phyloP scores from a whole-genome alignment of 2,797 vertebrate species.

The Onychomys leucogaster region DNA sequence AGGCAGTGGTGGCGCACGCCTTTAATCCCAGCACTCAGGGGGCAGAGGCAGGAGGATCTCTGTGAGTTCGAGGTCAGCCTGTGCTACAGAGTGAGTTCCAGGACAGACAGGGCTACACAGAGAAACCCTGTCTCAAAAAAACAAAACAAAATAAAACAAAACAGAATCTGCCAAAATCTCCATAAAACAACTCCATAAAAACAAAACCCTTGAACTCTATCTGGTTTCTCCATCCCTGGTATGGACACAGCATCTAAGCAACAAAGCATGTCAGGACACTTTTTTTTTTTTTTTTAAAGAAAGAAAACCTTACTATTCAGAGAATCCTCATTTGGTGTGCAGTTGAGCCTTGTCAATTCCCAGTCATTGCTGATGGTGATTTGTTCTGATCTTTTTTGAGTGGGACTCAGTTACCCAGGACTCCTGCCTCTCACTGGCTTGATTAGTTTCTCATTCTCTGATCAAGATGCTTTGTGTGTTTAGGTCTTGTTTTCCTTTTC shows the following conservation, averaged over 20 bases:
- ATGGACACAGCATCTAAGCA: conserved; percentile 11
- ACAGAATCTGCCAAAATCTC: conserved; percentile 7
- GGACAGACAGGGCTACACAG: too few relatives aligned
- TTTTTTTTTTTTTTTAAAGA: background rate
- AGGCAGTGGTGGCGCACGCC: too few relatives aligned
- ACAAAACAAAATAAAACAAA: too few relatives aligned
- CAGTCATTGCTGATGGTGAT: background rate
- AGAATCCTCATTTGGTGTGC: conserved; percentile 9
- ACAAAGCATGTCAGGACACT: background rate
- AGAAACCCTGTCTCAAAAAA: too few relatives aligned
- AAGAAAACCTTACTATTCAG: conserved; percentile 1
- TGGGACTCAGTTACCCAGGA: background rate
- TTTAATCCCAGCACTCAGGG: too few relatives aligned
- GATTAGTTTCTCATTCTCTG: background rate
- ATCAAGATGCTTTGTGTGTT: background rate
- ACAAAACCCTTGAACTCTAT: background rate
- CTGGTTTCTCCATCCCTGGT: background rate
- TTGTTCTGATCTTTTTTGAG: conserved; percentile 41
- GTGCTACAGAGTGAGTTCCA: too few relatives aligned
- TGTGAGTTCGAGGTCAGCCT: too few relatives aligned
- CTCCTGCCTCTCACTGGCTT: background rate
- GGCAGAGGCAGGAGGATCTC: too few relatives aligned
- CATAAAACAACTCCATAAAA: background rate
- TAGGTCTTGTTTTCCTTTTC: background rate
- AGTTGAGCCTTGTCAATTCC: background rate